These are phyloP conservation scores for Oscheius sp. DNA, from an alignment of 2,888 invertebrate genomes.

Conservation along the genomic window DNA sequence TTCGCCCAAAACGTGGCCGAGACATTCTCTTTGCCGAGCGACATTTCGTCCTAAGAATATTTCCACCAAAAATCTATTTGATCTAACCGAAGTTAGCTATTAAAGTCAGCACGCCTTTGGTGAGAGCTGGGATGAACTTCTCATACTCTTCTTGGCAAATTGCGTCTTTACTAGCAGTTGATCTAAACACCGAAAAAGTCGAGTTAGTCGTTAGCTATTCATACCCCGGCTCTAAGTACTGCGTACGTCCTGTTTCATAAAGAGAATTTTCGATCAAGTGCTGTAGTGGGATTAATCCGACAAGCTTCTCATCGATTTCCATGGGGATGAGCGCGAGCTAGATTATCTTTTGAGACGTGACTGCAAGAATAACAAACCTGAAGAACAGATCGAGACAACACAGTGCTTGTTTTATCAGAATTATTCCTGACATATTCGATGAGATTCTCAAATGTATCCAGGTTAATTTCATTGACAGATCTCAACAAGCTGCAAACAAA, in stretches of 20 bases:
- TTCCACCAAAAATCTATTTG: neutral
- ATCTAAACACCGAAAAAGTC: neutral
- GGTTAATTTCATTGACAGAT: neutral
- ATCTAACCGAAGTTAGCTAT: constrained; percentile 28
- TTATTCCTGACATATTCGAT: constrained; percentile 36
- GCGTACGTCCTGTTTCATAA: constrained; percentile 5
- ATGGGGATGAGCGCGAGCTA: constrained; percentile 24
- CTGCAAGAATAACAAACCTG: constrained; percentile 72
- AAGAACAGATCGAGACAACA: constrained; percentile 87
- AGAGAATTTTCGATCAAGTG: constrained; percentile 15
- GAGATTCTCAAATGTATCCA: constrained; percentile 19
- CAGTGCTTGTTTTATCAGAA: constrained; percentile 75
- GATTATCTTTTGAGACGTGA: neutral
- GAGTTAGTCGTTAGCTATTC: neutral
- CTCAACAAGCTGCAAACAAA: neutral
- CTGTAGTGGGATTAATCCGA: constrained; percentile 16
- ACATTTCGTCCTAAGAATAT: constrained; percentile 84
- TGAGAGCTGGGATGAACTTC: constrained; percentile 18
- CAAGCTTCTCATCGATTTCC: constrained; percentile 26
- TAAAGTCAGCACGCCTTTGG: constrained; percentile 21
- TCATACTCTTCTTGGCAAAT: constrained; percentile 14
- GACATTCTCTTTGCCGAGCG: constrained; percentile 91
- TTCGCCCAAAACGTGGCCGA: constrained; percentile 87
- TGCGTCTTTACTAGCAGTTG: constrained; percentile 11
- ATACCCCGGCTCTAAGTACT: constrained; percentile 4